Percentiles rank a stretch among this genome's conserved stretches.
These are phyloP conservation scores for Siniperca obscura DNA, from an alignment of 2,797 vertebrate genomes.

Conservation along the genomic window DNA sequence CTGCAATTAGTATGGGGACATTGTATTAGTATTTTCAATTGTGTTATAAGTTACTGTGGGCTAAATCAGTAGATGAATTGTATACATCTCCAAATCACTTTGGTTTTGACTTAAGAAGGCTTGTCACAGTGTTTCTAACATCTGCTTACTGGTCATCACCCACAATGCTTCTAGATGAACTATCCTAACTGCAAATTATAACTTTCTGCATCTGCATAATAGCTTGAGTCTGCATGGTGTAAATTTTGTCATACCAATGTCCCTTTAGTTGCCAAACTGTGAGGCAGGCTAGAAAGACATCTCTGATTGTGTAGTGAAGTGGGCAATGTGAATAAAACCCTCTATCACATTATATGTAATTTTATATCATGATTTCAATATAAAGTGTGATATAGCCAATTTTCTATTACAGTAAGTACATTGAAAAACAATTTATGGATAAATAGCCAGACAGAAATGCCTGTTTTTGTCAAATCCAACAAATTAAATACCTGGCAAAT, in stretches of 20 bases:
- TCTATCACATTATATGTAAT: not conserved
- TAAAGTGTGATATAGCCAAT: no score
- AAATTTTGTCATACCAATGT: slow-evolving; percentile 3
- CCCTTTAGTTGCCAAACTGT: not conserved
- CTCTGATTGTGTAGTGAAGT: not conserved
- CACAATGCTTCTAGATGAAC: slow-evolving; percentile 24
- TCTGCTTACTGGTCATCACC: not conserved
- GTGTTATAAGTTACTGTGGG: slow-evolving; percentile 1
- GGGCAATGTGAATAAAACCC: not conserved
- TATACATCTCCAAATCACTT: slow-evolving; percentile 1
- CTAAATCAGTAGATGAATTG: slow-evolving; percentile 7
- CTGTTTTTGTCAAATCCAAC: not conserved
- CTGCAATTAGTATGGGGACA: not conserved
- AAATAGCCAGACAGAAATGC: no score
- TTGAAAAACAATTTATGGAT: no score
- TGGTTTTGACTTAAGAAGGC: not conserved
- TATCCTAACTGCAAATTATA: slow-evolving; percentile 7
- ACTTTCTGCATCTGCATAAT: not conserved
- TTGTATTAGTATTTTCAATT: not conserved
- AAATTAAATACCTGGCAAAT: not conserved
- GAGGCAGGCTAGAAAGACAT: not conserved
- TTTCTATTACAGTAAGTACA: no score
- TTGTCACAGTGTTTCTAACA: slow-evolving; percentile 11
- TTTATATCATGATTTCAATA: not conserved
- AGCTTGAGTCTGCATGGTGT: not conserved